Base-by-base conservation (phyloP, 2,888 invertebrate species). In the Ormyrus nitidulus region DNA sequence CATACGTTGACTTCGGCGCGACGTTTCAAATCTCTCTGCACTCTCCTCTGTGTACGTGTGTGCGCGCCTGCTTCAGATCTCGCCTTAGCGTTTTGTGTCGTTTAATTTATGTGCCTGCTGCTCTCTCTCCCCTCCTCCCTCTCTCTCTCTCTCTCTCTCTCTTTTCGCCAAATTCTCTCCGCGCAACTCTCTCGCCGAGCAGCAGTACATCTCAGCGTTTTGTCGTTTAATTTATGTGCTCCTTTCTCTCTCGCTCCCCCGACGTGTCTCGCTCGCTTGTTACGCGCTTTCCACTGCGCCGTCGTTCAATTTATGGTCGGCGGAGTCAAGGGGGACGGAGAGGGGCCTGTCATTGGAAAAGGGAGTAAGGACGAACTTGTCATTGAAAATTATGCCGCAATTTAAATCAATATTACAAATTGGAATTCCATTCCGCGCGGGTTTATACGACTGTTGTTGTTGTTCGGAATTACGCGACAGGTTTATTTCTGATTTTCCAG, bases 161-260 rank as follows among this genome's bases (percentile, higher is more conserved):
- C 65, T 77, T 58, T 68, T 9, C 6, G n/a, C 46, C n/a, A 5
- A 53, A 44, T 51, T 59, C 73, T 49, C 73, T 62, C 68, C 66
- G 34, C 34, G 34, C 34, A 34, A 34, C 73, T 66, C 53, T 56
- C 49, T 58, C 68, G 10, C 65, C 49, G n/a, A 8, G 62, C 34
- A 71, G 61, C n/a, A n/a, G n/a, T 76, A 74, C 71, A 70, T 65
- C 73, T 77, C 59, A 46, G 44, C 77, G 70, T 77, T 77, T 77
- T 77, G 80, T 74, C 74, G 73, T 81, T 81, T 81, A 81, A 81
- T 81, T 81, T 81, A 81, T 74, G 69, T 77, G 65, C 48, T 53
- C 34, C 34, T 34, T 34, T 34, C 44, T 34, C 58, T n/a, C n/a
- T 49, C 53, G 8, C 48, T 5, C 64, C 7, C 19, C 13, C 71